These are phyloP conservation scores for Trachymyrmex cornetzi DNA, from an alignment of 1,140 invertebrate species.

Conservation along the genomic window DNA sequence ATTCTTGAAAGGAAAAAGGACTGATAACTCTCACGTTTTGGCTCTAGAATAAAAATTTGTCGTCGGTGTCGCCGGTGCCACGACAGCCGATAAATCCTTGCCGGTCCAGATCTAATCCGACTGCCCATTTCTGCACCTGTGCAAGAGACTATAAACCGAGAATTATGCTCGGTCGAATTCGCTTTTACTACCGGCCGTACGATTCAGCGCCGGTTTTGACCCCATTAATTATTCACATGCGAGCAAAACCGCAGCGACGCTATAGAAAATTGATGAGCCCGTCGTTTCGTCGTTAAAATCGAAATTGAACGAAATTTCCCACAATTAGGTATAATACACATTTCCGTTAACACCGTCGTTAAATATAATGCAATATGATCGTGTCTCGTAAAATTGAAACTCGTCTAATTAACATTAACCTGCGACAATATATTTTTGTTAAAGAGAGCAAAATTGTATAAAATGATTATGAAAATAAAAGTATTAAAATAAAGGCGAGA, in stretches of 20 bases:
- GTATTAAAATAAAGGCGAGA: constrained; percentile 6
- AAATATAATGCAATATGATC: not conserved
- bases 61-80: not conserved
- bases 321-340: not conserved
- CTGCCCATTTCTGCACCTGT: constrained; percentile 51
- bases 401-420: constrained; percentile 28
- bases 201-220: constrained; percentile 42
- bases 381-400: not conserved
- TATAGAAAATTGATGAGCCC: constrained; percentile 43
- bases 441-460: not conserved
- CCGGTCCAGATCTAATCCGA: constrained; percentile 52
- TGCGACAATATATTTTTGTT: not conserved
- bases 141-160: constrained; percentile 53
- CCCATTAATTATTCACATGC: constrained; percentile 68
- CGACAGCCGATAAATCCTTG: constrained; percentile 50
- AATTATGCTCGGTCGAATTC: constrained; percentile 57
- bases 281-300: constrained; percentile 40
- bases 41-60: constrained; percentile 43
- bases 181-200: constrained; percentile 59
- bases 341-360: not conserved
- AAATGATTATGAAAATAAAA: not conserved
- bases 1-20: constrained; percentile 31
- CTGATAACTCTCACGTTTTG: constrained; percentile 24
- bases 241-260: constrained; percentile 23
- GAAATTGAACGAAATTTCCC: constrained; percentile 2